Conservation (phyloP, 2,113 vertebrate species). For the Microcebus murinus region DNA sequence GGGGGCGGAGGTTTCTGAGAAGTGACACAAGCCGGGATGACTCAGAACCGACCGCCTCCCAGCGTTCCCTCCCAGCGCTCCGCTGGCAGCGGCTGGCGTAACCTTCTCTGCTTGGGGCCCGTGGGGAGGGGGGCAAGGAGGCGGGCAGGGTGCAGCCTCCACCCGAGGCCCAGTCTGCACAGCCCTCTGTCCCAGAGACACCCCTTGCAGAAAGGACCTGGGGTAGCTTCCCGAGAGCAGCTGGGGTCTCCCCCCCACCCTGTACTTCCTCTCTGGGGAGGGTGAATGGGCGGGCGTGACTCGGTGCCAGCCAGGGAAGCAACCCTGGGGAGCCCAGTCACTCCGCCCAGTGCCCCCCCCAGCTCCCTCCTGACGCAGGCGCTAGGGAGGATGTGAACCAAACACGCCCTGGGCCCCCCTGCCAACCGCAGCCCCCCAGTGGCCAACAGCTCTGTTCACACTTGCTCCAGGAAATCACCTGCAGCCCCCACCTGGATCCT, state of each 20-base stretch:
- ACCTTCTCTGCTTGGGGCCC: constrained; percentile 57
- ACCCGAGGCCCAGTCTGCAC: background rate
- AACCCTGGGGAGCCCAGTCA: constrained; percentile 43
- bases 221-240: background rate
- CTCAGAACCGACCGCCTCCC: constrained; percentile 68
- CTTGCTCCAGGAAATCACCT: background rate
- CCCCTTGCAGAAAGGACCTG: background rate
- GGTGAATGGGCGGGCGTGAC: constrained; percentile 16
- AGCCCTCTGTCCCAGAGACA: background rate
- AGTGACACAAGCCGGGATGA: constrained; percentile 74
- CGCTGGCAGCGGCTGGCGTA: constrained; percentile 49
- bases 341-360: constrained; percentile 38
- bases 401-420: constrained; percentile 20
- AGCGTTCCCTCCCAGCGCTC: constrained; percentile 30
- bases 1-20: constrained; percentile 76
- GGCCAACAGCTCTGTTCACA: background rate
- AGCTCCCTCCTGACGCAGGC: constrained; percentile 48
- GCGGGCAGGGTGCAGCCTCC: background rate
- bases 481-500: background rate
- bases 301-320: constrained; percentile 55
- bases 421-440: constrained; percentile 2
- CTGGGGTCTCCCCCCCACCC: background rate
- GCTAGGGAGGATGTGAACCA: constrained; percentile 50
- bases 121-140: background rate
- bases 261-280: constrained; percentile 63